Conservation (phyloP, 2,888 invertebrate genomes). For the Myathropa florea region DNA sequence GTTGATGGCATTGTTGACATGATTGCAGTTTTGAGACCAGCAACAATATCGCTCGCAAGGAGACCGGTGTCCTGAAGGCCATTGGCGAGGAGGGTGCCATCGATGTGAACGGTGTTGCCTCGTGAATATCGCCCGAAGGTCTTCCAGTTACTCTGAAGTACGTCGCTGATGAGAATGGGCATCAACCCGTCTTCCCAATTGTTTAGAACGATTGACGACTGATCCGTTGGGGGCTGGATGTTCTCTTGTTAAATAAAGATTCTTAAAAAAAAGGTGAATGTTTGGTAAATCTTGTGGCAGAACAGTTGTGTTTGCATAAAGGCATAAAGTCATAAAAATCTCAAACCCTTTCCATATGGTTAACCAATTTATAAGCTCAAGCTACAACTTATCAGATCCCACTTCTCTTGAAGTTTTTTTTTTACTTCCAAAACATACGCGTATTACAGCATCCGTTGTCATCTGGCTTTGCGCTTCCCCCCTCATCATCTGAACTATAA, state of each 20-base stretch:
- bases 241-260: neutral
- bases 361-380: too few relatives aligned
- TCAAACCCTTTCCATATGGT: too few relatives aligned
- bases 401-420: too few relatives aligned
- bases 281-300: too few relatives aligned
- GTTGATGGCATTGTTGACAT: neutral
- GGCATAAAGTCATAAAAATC: too few relatives aligned
- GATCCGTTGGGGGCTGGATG: too few relatives aligned
- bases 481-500: neutral
- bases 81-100: slow-evolving; percentile 75
- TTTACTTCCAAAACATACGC: neutral
- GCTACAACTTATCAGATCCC: neutral
- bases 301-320: too few relatives aligned
- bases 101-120: slow-evolving; percentile 82
- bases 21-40: slow-evolving; percentile 80
- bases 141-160: slow-evolving; percentile 78
- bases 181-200: slow-evolving; percentile 75
- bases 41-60: slow-evolving; percentile 80
- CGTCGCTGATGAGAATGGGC: slow-evolving; percentile 81
- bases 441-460: neutral
- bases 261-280: neutral
- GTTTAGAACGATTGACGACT: neutral
- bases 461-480: neutral
- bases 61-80: slow-evolving; percentile 79
- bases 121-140: slow-evolving; percentile 81